These are phyloP conservation scores for Helicoverpa zea DNA, from an alignment of 1,140 invertebrate species.

Conservation along the genomic window DNA sequence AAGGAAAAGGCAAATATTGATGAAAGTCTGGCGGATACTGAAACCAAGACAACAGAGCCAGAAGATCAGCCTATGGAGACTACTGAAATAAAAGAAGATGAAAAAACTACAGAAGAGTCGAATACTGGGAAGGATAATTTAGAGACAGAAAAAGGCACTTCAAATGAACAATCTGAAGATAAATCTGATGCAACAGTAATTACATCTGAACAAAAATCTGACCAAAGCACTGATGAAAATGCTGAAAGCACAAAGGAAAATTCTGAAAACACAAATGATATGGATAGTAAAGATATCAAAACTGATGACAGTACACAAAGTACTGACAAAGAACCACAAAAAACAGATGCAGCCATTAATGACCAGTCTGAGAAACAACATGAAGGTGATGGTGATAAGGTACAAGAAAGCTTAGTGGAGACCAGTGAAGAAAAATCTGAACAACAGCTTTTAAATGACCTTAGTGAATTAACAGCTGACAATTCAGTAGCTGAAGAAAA, in stretches of 20 bases:
- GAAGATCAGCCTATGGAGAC: not conserved
- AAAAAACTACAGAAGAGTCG: not conserved
- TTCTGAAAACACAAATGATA: not conserved
- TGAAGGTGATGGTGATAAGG: not conserved
- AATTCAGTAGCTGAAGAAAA: not conserved
- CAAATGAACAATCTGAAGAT: not conserved
- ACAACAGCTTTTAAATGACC: conserved; percentile 28
- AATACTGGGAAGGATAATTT: not conserved
- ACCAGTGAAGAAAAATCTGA: not conserved
- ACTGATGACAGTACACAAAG: not conserved
- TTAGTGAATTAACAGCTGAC: conserved; percentile 3
- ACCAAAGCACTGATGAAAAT: not conserved
- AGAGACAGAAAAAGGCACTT: not conserved
- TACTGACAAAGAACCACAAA: not conserved
- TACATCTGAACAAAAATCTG: not conserved
- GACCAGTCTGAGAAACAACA: not conserved
- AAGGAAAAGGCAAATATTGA: conserved; percentile 30
- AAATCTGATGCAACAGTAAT: not conserved
- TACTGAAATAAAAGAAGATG: conserved; percentile 10
- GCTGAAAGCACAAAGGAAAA: not conserved
- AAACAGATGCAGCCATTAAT: not conserved
- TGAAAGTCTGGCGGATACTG: not conserved
- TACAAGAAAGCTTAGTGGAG: not conserved
- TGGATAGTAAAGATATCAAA: not conserved
- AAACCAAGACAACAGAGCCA: conserved; percentile 5